Base-by-base conservation (phyloP, 1,140 invertebrate genomes). In the Ganaspis sp. region DNA sequence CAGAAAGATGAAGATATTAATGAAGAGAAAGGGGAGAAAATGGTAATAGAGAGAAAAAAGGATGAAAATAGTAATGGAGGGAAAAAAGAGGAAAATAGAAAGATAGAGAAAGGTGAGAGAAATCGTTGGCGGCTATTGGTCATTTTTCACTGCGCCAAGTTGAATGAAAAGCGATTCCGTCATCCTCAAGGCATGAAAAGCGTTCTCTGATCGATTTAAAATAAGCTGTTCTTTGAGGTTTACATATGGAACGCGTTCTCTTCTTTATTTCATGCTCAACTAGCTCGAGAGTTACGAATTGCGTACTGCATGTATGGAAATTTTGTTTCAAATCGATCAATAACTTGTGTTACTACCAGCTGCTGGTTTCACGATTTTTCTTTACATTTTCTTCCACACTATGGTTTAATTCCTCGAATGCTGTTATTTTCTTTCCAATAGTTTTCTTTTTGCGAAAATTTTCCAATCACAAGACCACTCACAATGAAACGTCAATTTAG, bases 181-280 rank as follows among this genome's bases (percentile, higher is more conserved):
- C 86, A 87, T 86, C 82, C 84, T 82, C 74, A 71, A 79, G 85
- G 84, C 85, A 87, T 87, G 87, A 88, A 87, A 87, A 87, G 85
- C 87, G 84, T 89, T 88, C 83, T 83, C 82, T 85, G 87, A 88
- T 89, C 86, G 88, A 77, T 87, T 85, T 86, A 84, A 85, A 89
- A 89, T 88, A 88, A 90, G 87, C 87, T 87, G 84, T 88, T 87
- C 87, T 87, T 87, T 85, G 81, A 84, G 80, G 83, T 85, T 87
- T 85, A 81, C 84, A 83, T 85, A 87, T 83, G 84, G 76, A 86
- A 85, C 84, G 77, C 81, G 77, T 69, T 78, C 77, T 70, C 80
- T 84, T 79, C 81, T 86, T 86, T 86, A 86, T 87, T 86, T 87
- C 82, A 84, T 74, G 84, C 83, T 82, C 76, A 83, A 69, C 64